Evolutionary conservation across 2,888 invertebrate genomes (phyloP).

Genomic region (Acleris cristana): DNA sequence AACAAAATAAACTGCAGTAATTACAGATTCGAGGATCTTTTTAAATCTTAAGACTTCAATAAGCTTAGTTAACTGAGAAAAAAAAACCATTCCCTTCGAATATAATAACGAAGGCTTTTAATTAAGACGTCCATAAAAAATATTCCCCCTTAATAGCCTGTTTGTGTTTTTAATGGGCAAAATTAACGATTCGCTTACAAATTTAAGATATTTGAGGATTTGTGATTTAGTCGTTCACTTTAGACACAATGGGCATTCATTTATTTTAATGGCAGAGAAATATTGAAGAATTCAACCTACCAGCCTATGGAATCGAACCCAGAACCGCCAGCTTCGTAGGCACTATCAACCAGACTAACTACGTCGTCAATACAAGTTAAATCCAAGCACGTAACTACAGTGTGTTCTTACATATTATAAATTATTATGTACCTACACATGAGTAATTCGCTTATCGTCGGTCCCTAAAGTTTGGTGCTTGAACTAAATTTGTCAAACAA

Average conservation of each 20-base stretch:
- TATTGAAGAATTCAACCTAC: no score
- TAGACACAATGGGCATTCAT: neutral
- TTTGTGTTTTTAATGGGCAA: conserved; percentile 22
- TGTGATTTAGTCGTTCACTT: conserved; percentile 9
- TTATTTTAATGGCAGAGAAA: no score
- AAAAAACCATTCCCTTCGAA: neutral
- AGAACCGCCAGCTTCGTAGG: no score
- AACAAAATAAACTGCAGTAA: no score
- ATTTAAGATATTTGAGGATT: conserved; percentile 13
- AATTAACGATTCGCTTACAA: conserved; percentile 13
- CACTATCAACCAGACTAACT: no score
- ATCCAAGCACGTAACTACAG: neutral
- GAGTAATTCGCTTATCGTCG: conserved; percentile 24
- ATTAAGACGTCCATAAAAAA: conserved; percentile 18
- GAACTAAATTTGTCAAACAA: conserved; percentile 22
- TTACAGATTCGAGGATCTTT: no score
- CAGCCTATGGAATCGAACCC: no score
- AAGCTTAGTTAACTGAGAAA: neutral
- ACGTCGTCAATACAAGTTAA: no score
- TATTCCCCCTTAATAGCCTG: conserved; percentile 9
- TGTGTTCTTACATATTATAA: neutral
- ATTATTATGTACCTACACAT: conserved; percentile 7
- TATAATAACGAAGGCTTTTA: neutral
- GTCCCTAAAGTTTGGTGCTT: conserved; percentile 34
- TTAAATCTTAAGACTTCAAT: neutral